A percentile compares a stretch with the other conserved stretches of the same genome.
Conservation (phyloP, 2,113 vertebrate species). For the Cynopterus brachyotis region DNA sequence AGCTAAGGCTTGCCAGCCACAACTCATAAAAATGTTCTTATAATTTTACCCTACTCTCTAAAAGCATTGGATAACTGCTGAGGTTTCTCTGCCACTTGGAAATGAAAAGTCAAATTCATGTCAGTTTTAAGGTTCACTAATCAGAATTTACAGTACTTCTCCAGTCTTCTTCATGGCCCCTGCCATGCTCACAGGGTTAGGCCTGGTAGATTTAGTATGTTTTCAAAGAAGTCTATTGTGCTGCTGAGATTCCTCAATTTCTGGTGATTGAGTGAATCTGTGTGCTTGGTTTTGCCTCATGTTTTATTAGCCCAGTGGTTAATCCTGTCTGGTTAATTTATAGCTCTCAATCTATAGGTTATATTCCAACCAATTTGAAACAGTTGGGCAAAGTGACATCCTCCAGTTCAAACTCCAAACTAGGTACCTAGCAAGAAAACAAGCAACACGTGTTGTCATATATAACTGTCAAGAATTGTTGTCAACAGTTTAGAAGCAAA, state of each 20-base stretch:
- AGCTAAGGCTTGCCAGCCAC: conserved; percentile 80
- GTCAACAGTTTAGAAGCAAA: neutral
- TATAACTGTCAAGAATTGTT: neutral
- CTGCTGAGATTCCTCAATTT: conserved; percentile 27
- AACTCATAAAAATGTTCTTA: conserved; percentile 81
- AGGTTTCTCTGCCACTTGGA: conserved; percentile 67
- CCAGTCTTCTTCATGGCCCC: conserved; percentile 28
- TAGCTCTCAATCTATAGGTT: conserved; percentile 20
- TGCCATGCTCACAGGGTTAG: neutral
- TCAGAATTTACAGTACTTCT: conserved; percentile 62
- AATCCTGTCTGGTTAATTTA: conserved; percentile 32
- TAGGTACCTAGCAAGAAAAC: neutral
- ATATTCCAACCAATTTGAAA: conserved; percentile 6
- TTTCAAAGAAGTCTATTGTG: conserved; percentile 66
- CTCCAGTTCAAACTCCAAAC: neutral
- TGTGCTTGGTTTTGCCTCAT: conserved; percentile 9
- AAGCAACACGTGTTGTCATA: neutral
- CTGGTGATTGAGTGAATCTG: conserved; percentile 26
- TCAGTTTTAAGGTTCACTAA: conserved; percentile 56
- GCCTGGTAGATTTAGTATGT: conserved; percentile 12
- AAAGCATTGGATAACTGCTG: conserved; percentile 76
- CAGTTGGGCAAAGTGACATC: neutral
- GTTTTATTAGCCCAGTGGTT: conserved; percentile 44
- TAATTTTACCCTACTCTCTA: conserved; percentile 78
- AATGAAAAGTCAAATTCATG: conserved; percentile 40